Percentiles rank a stretch among this genome's conserved stretches.
Evolutionary conservation across 2,888 invertebrate species (phyloP).

Genomic region (Heliothis peltigera): DNA sequence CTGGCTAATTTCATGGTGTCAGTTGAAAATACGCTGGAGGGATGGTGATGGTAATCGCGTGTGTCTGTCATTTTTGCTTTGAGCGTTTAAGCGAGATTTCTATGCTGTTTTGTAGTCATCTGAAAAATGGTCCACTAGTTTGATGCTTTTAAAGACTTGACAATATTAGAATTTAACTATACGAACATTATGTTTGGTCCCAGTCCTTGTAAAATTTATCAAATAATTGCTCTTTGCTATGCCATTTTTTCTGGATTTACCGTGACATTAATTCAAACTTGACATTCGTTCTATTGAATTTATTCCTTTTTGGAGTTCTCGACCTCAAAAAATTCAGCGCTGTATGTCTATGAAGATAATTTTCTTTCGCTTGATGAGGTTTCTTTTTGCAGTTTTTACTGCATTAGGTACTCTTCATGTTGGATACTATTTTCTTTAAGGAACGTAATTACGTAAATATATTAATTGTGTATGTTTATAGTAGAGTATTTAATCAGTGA

Average conservation of each 20-base stretch:
- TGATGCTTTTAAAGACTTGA: conserved; percentile 40
- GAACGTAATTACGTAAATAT: too few relatives aligned
- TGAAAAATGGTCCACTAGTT: conserved; percentile 49
- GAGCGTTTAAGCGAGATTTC: conserved; percentile 24
- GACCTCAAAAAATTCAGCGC: neutral
- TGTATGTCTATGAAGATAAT: neutral
- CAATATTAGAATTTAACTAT: conserved; percentile 45
- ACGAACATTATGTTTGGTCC: conserved; percentile 43
- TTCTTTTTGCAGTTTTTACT: too few relatives aligned
- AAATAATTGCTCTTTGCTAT: conserved; percentile 19
- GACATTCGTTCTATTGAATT: conserved; percentile 47
- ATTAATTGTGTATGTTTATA: too few relatives aligned
- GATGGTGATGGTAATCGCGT: conserved; percentile 36
- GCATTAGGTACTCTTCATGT: too few relatives aligned
- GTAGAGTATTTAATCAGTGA: too few relatives aligned
- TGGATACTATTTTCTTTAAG: too few relatives aligned
- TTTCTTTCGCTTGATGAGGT: neutral
- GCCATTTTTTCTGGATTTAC: conserved; percentile 47
- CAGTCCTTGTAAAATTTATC: conserved; percentile 25
- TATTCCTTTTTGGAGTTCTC: conserved; percentile 24
- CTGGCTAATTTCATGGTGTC: conserved; percentile 67
- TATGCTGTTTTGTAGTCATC: conserved; percentile 50
- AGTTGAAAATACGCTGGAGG: conserved; percentile 47
- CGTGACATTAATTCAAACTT: conserved; percentile 57
- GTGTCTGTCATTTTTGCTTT: conserved; percentile 48